These are phyloP conservation scores for Aramus guarauna DNA, from an alignment of 2,113 vertebrate genomes.

Conservation along the genomic window DNA sequence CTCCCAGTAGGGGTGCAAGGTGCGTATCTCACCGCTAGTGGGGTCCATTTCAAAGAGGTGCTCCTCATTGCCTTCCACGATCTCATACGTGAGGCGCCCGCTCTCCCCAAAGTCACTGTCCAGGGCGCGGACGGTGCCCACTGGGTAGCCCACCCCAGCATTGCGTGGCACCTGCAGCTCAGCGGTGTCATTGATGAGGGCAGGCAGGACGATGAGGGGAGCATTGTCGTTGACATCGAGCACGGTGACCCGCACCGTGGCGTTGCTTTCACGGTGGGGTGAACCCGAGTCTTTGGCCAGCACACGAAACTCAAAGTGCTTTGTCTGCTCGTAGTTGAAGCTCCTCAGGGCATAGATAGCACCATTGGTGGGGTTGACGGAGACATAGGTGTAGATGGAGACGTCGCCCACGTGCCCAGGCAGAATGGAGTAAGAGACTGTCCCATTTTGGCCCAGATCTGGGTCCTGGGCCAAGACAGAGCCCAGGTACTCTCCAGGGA, in stretches of 20 bases:
- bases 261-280: slow-evolving; percentile 93
- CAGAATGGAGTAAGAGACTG: slow-evolving; percentile 93
- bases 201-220: slow-evolving; percentile 90
- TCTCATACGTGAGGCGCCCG: slow-evolving; percentile 94
- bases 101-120: slow-evolving; percentile 98
- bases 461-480: slow-evolving; percentile 95
- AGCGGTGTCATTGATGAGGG: slow-evolving; percentile 93
- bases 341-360: slow-evolving; percentile 96
- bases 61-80: slow-evolving; percentile 95
- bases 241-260: slow-evolving; percentile 90
- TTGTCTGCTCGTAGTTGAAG: slow-evolving; percentile 98
- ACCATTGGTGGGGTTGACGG: slow-evolving; percentile 95
- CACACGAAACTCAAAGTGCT: slow-evolving; percentile 96
- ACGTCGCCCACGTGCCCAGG: slow-evolving; percentile 94
- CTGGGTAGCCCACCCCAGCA: slow-evolving; percentile 91
- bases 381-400: slow-evolving; percentile 96
- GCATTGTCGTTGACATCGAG: slow-evolving; percentile 98
- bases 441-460: slow-evolving; percentile 94
- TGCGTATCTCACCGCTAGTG: slow-evolving; percentile 91
- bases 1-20: slow-evolving; percentile 93
- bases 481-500: slow-evolving; percentile 94
- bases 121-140: slow-evolving; percentile 91
- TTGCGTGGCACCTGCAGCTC: slow-evolving; percentile 96
- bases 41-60: slow-evolving; percentile 96
- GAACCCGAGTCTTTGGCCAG: slow-evolving; percentile 94